phyloP scores from a whole-genome alignment of 2,113 vertebrate species.

The Vimba vimba region DNA sequence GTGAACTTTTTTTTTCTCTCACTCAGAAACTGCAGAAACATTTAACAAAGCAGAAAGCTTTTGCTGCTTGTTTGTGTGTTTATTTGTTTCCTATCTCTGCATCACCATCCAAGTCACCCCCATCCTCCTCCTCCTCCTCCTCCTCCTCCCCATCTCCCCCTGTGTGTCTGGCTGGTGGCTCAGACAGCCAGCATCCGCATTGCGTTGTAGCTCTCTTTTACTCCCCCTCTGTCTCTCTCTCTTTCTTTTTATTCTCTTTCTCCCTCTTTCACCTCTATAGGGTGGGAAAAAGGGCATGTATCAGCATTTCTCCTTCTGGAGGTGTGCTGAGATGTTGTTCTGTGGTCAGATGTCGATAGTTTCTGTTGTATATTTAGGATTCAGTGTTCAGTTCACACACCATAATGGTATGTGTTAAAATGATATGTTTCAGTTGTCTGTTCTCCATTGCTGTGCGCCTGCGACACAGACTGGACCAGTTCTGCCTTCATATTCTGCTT shows the following conservation, averaged over 20 bases:
- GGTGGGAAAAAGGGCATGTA: conserved; percentile 63
- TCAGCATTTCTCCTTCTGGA: conserved; percentile 72
- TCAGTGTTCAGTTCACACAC: conserved; percentile 5
- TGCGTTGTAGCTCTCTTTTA: conserved; percentile 70
- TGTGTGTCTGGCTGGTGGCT: conserved; percentile 70
- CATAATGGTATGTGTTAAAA: background rate
- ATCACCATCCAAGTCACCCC: conserved; percentile 21
- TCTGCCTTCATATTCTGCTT: background rate
- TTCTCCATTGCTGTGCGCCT: background rate
- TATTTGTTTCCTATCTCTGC: conserved; percentile 46
- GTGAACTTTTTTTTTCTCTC: background rate
- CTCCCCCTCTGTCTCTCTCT: conserved; percentile 53
- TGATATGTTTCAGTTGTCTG: background rate
- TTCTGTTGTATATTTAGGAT: background rate
- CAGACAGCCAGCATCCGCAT: conserved; percentile 79
- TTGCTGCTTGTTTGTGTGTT: conserved; percentile 28
- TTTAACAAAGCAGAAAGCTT: conserved; percentile 16
- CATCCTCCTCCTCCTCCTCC: conserved; percentile 9
- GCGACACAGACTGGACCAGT: background rate
- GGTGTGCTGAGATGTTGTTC: conserved; percentile 28
- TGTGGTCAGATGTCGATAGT: conserved; percentile 26
- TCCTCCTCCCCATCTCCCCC: conserved; percentile 51
- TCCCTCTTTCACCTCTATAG: conserved; percentile 45
- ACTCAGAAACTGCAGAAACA: background rate
- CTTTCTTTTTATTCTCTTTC: conserved; percentile 49